Percentiles rank a stretch among this genome's conserved stretches.
phyloP scores from a whole-genome alignment of 2,888 invertebrate genomes.

The Drepana falcataria region DNA sequence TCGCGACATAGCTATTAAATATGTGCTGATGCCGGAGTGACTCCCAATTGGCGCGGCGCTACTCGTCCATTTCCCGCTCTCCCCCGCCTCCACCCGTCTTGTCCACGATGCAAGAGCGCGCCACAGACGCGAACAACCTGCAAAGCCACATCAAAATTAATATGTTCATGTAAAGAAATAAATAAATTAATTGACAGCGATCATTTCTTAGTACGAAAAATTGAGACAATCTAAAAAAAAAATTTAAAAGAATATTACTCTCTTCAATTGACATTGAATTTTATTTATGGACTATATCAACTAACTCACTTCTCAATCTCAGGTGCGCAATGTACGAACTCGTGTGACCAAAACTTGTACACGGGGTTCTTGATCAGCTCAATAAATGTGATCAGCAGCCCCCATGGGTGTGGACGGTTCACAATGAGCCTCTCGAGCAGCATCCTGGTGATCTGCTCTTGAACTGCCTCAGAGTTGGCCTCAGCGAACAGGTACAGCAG shows the following conservation, averaged over 20 bases:
- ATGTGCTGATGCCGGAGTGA: constrained; percentile 53
- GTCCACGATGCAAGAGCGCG: constrained; percentile 95
- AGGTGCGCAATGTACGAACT: constrained; percentile 99
- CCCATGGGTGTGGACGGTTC: constrained; percentile 99
- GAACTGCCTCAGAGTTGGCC: constrained; percentile 97
- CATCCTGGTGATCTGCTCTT: constrained; percentile 98
- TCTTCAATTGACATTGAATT: too few relatives aligned
- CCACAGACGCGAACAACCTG: constrained; percentile 97
- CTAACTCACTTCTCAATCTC: constrained; percentile 97
- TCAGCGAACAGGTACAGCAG: constrained; percentile 98
- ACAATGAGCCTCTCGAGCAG: constrained; percentile 97
- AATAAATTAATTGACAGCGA: too few relatives aligned
- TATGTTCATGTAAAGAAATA: not conserved
- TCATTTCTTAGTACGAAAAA: too few relatives aligned
- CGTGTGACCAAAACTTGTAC: constrained; percentile 99
- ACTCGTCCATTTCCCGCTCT: constrained; percentile 84
- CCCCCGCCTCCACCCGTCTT: constrained; percentile 82
- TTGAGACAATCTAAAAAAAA: too few relatives aligned
- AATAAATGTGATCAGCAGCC: constrained; percentile 98
- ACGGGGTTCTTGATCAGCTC: constrained; percentile 99
- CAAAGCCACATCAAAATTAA: constrained; percentile 2
- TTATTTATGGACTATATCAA: too few relatives aligned
- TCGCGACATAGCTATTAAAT: constrained; percentile 47
- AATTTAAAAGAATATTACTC: too few relatives aligned
- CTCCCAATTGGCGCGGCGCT: constrained; percentile 70